A percentile compares a stretch with the other conserved stretches of the same genome.
Conservation (phyloP, 2,888 invertebrate species). For the Thymelicus sylvestris region DNA sequence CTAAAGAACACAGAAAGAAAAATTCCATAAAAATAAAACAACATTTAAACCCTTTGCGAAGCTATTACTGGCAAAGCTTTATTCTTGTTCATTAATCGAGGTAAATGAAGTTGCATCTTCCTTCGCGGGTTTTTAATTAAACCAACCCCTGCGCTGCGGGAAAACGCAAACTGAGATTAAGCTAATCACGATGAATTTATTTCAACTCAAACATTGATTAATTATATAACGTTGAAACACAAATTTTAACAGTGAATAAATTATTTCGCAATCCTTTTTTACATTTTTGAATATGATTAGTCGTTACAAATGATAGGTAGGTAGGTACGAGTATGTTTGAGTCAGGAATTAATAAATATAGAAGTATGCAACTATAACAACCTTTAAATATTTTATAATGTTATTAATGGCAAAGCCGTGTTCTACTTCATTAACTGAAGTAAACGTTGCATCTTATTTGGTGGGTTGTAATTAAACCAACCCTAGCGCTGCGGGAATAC, state of each 20-base stretch:
- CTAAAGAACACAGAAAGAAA: neutral
- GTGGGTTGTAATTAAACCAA: conserved; percentile 43
- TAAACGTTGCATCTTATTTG: conserved; percentile 40
- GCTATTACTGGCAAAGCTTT: conserved; percentile 29
- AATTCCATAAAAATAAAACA: conserved; percentile 10
- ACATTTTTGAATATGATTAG: too few species aligned
- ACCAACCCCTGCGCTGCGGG: conserved; percentile 14
- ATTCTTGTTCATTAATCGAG: conserved; percentile 45
- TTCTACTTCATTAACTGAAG: too few species aligned
- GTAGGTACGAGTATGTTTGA: too few species aligned
- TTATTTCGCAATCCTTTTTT: neutral
- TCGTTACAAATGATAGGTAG: too few species aligned
- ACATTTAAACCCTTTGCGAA: conserved; percentile 6
- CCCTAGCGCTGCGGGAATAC: conserved; percentile 13
- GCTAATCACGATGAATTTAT: conserved; percentile 8
- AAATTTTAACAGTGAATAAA: neutral
- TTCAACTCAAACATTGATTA: conserved; percentile 2
- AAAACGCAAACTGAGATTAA: conserved; percentile 13
- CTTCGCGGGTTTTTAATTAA: conserved; percentile 45
- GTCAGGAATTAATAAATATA: too few species aligned
- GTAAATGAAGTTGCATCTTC: conserved; percentile 41
- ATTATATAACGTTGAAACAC: neutral
- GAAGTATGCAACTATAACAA: neutral
- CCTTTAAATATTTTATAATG: neutral
- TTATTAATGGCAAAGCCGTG: conserved; percentile 28